phyloP scores from a whole-genome alignment of 2,797 vertebrate genomes.

The Phoebastria nigripes region DNA sequence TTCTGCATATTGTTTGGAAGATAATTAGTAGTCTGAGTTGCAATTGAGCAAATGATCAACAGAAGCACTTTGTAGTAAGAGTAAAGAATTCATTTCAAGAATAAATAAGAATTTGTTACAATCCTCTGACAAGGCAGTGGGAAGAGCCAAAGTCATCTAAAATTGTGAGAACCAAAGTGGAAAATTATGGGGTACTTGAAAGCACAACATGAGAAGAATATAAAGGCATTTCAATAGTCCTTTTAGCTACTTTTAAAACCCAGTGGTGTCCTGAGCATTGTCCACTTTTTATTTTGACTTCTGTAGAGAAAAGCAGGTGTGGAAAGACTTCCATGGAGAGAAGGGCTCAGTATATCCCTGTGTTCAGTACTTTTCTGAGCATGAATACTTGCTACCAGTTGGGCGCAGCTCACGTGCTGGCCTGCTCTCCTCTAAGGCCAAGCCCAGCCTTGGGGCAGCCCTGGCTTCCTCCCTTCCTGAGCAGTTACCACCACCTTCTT shows the following conservation, averaged over 20 bases:
- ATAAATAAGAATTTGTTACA: background rate
- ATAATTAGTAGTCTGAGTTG: background rate
- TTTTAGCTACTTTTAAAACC: background rate
- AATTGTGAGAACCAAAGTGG: background rate
- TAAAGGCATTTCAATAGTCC: background rate
- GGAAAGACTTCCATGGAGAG: background rate
- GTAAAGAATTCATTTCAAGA: background rate
- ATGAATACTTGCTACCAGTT: background rate
- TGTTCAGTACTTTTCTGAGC: background rate
- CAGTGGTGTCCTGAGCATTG: background rate
- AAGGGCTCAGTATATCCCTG: background rate
- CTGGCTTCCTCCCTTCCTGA: background rate
- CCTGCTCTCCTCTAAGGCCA: background rate
- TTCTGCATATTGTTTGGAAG: background rate
- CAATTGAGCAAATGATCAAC: background rate
- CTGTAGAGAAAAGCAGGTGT: background rate
- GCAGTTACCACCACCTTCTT: background rate
- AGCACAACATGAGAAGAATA: background rate
- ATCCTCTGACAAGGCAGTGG: background rate
- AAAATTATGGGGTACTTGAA: background rate
- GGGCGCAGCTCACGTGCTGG: background rate
- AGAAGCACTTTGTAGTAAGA: background rate
- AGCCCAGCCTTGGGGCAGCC: background rate
- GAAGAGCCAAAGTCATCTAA: background rate
- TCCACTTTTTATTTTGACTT: background rate